These are phyloP conservation scores for Luffia ferchaultella DNA, from an alignment of 2,888 invertebrate genomes.

Conservation along the genomic window DNA sequence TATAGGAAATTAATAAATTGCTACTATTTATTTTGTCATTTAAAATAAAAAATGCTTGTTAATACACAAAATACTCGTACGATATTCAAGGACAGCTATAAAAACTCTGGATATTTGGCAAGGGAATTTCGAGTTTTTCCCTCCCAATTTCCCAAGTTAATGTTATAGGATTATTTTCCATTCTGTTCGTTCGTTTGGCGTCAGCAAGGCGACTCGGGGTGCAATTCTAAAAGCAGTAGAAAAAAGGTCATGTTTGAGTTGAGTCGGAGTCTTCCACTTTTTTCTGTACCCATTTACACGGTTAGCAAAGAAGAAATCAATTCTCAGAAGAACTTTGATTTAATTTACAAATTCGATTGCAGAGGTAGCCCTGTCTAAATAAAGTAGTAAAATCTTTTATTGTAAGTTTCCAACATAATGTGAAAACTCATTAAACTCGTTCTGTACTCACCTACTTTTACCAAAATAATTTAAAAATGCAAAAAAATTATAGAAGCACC, in stretches of 20 bases:
- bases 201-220: background rate
- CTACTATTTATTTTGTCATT: no score
- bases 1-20: background rate
- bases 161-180: background rate
- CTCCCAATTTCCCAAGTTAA: background rate
- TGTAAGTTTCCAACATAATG: no score
- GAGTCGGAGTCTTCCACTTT: no score
- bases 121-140: background rate
- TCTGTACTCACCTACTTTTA: no score
- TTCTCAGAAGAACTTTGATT: background rate
- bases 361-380: background rate
- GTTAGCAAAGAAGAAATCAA: background rate
- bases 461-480: no score
- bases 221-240: background rate
- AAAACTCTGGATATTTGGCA: background rate
- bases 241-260: no score
- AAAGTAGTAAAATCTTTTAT: background rate
- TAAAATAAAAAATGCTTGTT: no score
- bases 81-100: background rate
- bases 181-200: background rate
- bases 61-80: background rate
- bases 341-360: background rate
- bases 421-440: no score
- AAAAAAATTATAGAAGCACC: no score
- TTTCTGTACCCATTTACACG: background rate